phyloP scores from a whole-genome alignment of 2,888 invertebrate species.

The Adelphocoris suturalis region DNA sequence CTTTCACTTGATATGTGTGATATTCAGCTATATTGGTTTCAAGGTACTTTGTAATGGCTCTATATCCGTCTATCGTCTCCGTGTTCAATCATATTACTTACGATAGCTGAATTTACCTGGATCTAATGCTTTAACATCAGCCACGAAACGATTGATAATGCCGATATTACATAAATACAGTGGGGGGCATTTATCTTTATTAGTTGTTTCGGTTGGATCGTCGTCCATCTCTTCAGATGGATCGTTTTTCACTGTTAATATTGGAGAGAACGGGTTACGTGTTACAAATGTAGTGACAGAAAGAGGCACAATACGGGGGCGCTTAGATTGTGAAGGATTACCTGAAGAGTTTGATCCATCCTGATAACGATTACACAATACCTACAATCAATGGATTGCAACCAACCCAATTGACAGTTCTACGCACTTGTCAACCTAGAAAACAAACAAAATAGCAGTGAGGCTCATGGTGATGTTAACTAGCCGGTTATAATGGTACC shows the following conservation, averaged over 20 bases:
- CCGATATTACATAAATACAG: constrained; percentile 24
- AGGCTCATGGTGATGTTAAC: too few relatives aligned
- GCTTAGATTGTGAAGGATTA: too few relatives aligned
- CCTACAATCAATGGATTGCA: too few relatives aligned
- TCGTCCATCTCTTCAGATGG: constrained; percentile 3
- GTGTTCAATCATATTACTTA: not conserved
- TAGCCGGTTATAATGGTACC: too few relatives aligned
- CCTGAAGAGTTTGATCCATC: too few relatives aligned
- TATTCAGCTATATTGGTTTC: constrained; percentile 2
- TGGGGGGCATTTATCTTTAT: constrained; percentile 47
- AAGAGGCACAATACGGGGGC: constrained; percentile 47
- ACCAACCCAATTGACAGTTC: too few relatives aligned
- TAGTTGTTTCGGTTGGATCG: not conserved
- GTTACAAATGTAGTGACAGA: constrained; percentile 35
- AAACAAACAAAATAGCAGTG: too few relatives aligned
- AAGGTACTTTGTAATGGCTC: not conserved
- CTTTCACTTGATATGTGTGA: constrained; percentile 44
- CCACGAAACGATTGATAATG: constrained; percentile 41
- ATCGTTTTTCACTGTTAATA: not conserved
- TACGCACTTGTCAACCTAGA: too few relatives aligned
- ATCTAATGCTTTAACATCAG: not conserved
- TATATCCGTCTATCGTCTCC: constrained; percentile 34
- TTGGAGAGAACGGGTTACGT: constrained; percentile 14
- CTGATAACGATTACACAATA: too few relatives aligned
- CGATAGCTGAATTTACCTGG: constrained; percentile 65